Evolutionary conservation across 2,797 vertebrate genomes (phyloP).

Genomic region (Intellagama lesueurii): DNA sequence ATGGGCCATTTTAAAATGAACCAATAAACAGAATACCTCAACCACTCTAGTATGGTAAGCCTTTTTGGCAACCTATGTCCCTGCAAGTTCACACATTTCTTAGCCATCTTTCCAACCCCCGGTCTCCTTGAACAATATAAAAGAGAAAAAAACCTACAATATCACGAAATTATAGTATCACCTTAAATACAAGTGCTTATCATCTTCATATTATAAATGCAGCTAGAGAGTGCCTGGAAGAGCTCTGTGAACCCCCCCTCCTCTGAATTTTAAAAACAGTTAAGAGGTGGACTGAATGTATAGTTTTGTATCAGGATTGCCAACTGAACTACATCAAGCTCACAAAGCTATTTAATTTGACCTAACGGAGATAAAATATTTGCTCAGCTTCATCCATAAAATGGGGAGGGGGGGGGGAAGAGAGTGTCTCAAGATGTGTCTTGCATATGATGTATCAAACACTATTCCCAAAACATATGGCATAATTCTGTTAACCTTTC

Average conservation of each 20-base stretch:
- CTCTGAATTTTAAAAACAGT: too few relatives aligned
- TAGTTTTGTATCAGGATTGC: not conserved
- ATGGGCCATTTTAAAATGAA: not conserved
- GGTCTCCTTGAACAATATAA: too few relatives aligned
- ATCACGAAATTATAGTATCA: too few relatives aligned
- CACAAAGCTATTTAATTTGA: not conserved
- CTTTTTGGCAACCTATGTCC: conserved; percentile 1
- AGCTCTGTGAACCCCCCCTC: not conserved
- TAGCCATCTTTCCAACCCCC: too few relatives aligned
- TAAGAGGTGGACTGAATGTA: too few relatives aligned
- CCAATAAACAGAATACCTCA: conserved; percentile 34
- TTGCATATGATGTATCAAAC: not conserved
- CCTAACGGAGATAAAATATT: not conserved
- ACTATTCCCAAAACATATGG: not conserved
- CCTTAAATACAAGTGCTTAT: not conserved
- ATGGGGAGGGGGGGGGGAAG: not conserved
- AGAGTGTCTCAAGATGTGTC: not conserved
- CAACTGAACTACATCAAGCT: not conserved
- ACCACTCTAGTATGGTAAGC: not conserved
- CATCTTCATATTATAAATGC: not conserved
- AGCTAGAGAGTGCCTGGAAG: not conserved
- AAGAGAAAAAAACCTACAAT: too few relatives aligned
- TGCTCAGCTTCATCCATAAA: not conserved
- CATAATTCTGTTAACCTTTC: not conserved
- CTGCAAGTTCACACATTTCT: not conserved